Evolutionary conservation across 2,888 invertebrate species (phyloP).

Genomic region (Amphimallon solstitiale): DNA sequence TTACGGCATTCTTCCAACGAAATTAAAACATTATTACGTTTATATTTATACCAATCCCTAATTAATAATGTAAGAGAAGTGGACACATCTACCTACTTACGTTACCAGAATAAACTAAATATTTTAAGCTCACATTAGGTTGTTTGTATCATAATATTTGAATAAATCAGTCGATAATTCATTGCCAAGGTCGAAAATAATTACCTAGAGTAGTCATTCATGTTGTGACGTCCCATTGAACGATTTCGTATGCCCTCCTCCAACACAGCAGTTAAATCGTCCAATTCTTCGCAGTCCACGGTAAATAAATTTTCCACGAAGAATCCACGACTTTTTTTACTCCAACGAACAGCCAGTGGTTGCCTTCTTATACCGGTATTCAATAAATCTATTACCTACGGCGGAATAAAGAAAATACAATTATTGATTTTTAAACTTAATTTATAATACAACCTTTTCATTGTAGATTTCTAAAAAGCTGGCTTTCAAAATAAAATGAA

Average conservation of each 20-base stretch:
- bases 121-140: too few relatives aligned
- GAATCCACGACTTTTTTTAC: constrained; percentile 90
- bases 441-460: constrained; percentile 78
- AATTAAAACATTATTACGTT: too few relatives aligned
- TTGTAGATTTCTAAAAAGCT: constrained; percentile 97
- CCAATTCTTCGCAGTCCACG: constrained; percentile 92
- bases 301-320: constrained; percentile 97
- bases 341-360: constrained; percentile 92
- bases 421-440: background rate
- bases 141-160: too few relatives aligned
- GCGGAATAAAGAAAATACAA: constrained; percentile 8
- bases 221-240: constrained; percentile 88
- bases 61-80: too few relatives aligned
- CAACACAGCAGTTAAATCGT: constrained; percentile 90
- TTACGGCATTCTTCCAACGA: too few relatives aligned
- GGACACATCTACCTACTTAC: too few relatives aligned
- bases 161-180: constrained; percentile 1
- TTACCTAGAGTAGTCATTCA: constrained; percentile 86
- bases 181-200: background rate
- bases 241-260: constrained; percentile 96
- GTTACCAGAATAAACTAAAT: too few relatives aligned
- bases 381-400: constrained; percentile 94
- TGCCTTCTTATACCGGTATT: constrained; percentile 86
- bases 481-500: constrained; percentile 87
- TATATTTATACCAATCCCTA: too few relatives aligned